phyloP scores from a whole-genome alignment of 1,140 invertebrate species.

The Sycophaga agraensis region DNA sequence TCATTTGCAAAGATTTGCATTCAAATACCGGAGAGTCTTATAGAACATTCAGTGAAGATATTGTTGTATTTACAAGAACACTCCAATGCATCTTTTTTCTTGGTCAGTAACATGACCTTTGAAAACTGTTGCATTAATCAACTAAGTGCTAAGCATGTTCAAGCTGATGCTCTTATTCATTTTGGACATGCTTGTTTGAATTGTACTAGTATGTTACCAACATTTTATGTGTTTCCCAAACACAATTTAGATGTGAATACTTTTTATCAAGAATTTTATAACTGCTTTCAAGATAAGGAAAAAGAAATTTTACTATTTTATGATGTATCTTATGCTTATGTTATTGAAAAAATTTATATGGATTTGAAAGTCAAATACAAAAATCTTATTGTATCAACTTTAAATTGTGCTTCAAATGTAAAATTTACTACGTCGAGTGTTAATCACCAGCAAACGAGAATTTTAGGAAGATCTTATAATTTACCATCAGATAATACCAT shows the following conservation, averaged over 20 bases:
- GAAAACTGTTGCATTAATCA: constrained; percentile 95
- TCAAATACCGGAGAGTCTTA: constrained; percentile 86
- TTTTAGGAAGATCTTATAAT: constrained; percentile 48
- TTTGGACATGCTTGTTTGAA: constrained; percentile 87
- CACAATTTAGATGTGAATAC: constrained; percentile 56
- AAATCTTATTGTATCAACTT: constrained; percentile 41
- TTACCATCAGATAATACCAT: constrained; percentile 40
- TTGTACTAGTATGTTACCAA: constrained; percentile 68
- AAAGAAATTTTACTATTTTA: constrained; percentile 69
- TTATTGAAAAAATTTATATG: constrained; percentile 58
- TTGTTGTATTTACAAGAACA: constrained; percentile 64
- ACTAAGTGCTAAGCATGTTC: constrained; percentile 83
- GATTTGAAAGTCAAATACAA: constrained; percentile 36
- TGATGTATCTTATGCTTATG: constrained; percentile 71
- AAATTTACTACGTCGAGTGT: constrained; percentile 37
- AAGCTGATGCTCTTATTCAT: constrained; percentile 83
- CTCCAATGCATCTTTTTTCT: constrained; percentile 68
- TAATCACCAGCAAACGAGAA: constrained; percentile 18
- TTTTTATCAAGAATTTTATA: constrained; percentile 47
- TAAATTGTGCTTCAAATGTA: constrained; percentile 50
- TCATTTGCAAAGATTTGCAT: constrained; percentile 78
- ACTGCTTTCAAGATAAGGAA: constrained; percentile 45
- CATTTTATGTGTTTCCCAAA: constrained; percentile 72
- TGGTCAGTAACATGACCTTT: constrained; percentile 91
- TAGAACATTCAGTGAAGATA: constrained; percentile 71